Evolutionary conservation across 1,140 invertebrate species (phyloP).

Genomic region (Drosophila malerkotliana): DNA sequence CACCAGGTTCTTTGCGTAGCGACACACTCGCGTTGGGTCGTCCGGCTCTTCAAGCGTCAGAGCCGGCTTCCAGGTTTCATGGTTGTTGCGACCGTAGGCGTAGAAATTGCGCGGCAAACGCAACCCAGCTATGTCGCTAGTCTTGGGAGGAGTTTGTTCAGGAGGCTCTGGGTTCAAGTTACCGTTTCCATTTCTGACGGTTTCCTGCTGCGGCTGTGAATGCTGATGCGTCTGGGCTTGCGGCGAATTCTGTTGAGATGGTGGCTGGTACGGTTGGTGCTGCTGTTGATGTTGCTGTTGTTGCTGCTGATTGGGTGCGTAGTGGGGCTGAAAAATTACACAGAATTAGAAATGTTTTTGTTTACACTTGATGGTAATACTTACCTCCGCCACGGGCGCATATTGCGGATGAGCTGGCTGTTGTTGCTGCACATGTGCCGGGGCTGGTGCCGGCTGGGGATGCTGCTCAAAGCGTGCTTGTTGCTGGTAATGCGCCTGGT

Average conservation of each 20-base stretch:
- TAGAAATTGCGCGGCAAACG: constrained; percentile 75
- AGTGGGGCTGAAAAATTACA: constrained; percentile 5
- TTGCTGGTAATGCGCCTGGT: constrained; percentile 42
- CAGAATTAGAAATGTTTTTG: not conserved
- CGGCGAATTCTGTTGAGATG: constrained; percentile 19
- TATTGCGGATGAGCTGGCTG: constrained; percentile 22
- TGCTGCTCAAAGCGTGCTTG: constrained; percentile 40
- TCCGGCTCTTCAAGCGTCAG: constrained; percentile 80
- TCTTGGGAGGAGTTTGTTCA: not conserved
- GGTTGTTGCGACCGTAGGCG: constrained; percentile 72
- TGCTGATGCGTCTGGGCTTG: constrained; percentile 21
- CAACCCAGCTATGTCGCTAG: constrained; percentile 46
- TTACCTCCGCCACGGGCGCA: constrained; percentile 26
- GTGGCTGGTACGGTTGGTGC: constrained; percentile 11
- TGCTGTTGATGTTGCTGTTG: constrained; percentile 1
- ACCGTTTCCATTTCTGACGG: constrained; percentile 41
- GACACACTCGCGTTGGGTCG: constrained; percentile 74
- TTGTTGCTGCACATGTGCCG: constrained; percentile 1
- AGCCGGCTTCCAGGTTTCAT: constrained; percentile 82
- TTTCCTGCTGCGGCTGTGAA: constrained; percentile 9
- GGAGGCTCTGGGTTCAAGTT: constrained; percentile 10
- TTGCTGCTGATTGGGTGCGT: constrained; percentile 5
- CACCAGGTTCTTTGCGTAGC: constrained; percentile 76
- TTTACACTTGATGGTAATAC: not conserved
- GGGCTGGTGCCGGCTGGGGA: not conserved